phyloP scores from a whole-genome alignment of 2,113 vertebrate species.

The Bungarus multicinctus region DNA sequence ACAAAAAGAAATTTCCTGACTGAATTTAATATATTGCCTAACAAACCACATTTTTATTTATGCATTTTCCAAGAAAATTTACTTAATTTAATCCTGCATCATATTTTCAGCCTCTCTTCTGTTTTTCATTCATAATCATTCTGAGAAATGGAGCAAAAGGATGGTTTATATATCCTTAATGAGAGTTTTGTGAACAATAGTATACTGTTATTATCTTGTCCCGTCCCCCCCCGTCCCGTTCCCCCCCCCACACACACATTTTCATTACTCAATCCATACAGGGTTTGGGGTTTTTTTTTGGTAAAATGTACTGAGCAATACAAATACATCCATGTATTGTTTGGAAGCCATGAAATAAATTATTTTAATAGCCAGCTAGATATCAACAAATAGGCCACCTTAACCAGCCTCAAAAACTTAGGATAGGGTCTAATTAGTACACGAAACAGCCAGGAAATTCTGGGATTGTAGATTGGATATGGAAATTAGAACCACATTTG shows the following conservation, averaged over 20 bases:
- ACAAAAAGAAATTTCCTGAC: background rate
- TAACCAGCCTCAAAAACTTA: background rate
- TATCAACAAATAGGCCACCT: background rate
- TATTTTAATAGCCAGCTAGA: background rate
- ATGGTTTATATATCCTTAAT: background rate
- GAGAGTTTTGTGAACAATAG: background rate
- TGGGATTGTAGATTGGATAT: background rate
- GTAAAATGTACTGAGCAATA: background rate
- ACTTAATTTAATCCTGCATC: background rate
- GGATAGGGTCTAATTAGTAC: background rate
- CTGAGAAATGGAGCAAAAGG: background rate
- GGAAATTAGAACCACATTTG: background rate
- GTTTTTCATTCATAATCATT: background rate
- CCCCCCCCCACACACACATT: too few relatives aligned
- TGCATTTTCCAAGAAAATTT: background rate
- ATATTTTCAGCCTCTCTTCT: background rate
- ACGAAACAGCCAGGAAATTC: background rate
- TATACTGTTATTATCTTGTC: background rate
- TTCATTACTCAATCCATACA: background rate
- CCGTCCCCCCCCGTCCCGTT: accelerated
- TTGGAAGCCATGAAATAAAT: background rate
- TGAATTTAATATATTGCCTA: background rate
- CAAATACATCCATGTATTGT: background rate
- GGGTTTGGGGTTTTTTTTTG: background rate
- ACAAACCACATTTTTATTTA: background rate